Conservation (phyloP, 2,888 invertebrate species). For the Drosophila atripex region DNA sequence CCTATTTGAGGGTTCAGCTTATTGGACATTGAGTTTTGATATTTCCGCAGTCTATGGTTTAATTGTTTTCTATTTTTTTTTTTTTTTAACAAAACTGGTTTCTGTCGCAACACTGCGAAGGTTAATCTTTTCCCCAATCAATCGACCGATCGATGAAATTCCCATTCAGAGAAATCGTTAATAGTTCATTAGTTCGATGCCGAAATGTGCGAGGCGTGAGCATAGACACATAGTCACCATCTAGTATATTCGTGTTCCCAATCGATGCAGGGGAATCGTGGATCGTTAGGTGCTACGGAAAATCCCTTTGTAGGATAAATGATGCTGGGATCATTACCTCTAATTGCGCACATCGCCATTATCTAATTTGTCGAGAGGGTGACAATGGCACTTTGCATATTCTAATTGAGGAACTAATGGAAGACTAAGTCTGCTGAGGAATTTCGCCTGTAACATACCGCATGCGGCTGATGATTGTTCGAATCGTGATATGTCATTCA, state of each 20-base stretch:
- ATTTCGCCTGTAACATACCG: slow-evolving; percentile 13
- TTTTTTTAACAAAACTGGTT: slow-evolving; percentile 58
- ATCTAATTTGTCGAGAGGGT: slow-evolving; percentile 16
- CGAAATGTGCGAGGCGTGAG: slow-evolving; percentile 37
- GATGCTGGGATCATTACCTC: slow-evolving; percentile 23
- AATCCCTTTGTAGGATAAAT: slow-evolving; percentile 7
- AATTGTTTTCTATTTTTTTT: slow-evolving; percentile 18
- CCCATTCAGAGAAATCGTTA: slow-evolving; percentile 54
- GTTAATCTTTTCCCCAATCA: slow-evolving; percentile 64
- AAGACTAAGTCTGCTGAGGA: background rate
- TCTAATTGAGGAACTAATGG: slow-evolving; percentile 39
- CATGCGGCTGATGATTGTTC: slow-evolving; percentile 1
- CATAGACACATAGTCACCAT: background rate
- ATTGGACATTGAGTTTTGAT: slow-evolving; percentile 17
- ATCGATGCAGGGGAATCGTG: background rate
- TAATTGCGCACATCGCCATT: slow-evolving; percentile 19
- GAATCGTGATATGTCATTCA: slow-evolving; percentile 38
- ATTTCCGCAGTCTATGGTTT: slow-evolving; percentile 32
- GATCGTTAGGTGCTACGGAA: slow-evolving; percentile 20
- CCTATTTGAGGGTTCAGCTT: slow-evolving; percentile 15
- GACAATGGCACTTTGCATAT: slow-evolving; percentile 37
- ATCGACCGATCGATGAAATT: slow-evolving; percentile 18
- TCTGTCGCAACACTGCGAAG: slow-evolving; percentile 63
- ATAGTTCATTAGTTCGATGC: slow-evolving; percentile 61
- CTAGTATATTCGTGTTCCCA: background rate